Evolutionary conservation across 30 jellyfish, hydroid and myxozoan genomes (phyloP), one percentile per base, ranked within the genome.

Genomic region (Rhopilema esculentum): DNA sequence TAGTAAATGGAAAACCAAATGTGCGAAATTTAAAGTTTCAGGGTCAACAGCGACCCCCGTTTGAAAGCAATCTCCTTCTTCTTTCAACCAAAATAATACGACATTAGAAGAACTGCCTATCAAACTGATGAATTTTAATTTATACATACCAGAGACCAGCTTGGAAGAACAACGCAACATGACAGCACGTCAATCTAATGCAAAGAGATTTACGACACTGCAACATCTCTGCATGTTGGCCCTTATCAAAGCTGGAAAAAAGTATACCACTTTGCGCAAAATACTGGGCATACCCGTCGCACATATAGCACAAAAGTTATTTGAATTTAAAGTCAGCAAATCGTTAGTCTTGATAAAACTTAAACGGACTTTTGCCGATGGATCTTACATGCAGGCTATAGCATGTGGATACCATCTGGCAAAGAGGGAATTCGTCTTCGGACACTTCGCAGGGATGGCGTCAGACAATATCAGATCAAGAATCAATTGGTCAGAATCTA

Each of bases 381-480:
- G 96, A 8, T 48, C 77, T 50, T 87, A 77, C 72, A 0, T 63
- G 29, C 26, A 86, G 64, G 69, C 73, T 19, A 77, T 87, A 25
- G 96, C 91, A 20, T 87, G 96, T 69, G 96, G 96, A 48, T 87
- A 77, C 53, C 80, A 87, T 28, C 72, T 87, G 40, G 89, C 82
- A 77, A 69, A 23, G 65, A 79, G 85, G 30, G 64, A 72, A 30
- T 65, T 87, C 40, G 65, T 87, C 0, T 79, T 87, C 27, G 96
- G 96, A 24, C 70, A 78, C 51, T 87, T 31, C 49, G 80, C 88
- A 1, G 96, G 96, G 1, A 8, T 67, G 30, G 63, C 64, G 0
- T 66, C 32, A 63, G 32, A 26, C 33, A 70, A 87, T 24, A 18
- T 57, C 31, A 30, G 62, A 1, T 29, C 84, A 4, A 67, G 64